Conservation (phyloP, 1,140 invertebrate species). For the Orius laevigatus region DNA sequence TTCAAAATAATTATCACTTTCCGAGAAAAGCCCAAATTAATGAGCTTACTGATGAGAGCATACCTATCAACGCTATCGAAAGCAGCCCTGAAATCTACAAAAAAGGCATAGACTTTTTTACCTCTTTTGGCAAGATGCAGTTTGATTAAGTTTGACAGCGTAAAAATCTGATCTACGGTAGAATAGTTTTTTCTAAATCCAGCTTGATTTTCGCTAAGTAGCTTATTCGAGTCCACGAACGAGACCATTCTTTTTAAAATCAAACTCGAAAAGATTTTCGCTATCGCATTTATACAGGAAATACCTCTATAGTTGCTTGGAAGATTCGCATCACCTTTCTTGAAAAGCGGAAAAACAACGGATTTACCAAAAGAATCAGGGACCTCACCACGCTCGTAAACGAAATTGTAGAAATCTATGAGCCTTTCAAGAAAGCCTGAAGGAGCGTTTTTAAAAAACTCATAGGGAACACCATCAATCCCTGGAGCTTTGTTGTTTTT, state of each 20-base stretch:
- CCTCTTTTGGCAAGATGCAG: slow-evolving; percentile 1
- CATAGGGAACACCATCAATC: slow-evolving; percentile 9
- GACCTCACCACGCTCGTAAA: not conserved
- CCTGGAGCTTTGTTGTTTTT: slow-evolving; percentile 12
- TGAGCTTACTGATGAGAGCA: not conserved
- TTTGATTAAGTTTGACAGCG: slow-evolving; percentile 6
- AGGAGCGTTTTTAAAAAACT: slow-evolving; percentile 10
- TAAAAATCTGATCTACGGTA: slow-evolving; percentile 20
- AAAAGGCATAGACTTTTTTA: too few species aligned
- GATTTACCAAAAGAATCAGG: slow-evolving; percentile 3
- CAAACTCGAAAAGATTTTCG: slow-evolving; percentile 21
- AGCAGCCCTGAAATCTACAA: too few species aligned
- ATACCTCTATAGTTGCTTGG: slow-evolving; percentile 22
- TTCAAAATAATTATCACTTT: slow-evolving; percentile 8
- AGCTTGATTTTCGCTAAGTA: slow-evolving; percentile 19
- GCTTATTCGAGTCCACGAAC: slow-evolving; percentile 16
- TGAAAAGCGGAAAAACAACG: slow-evolving; percentile 11
- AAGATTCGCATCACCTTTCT: slow-evolving; percentile 17
- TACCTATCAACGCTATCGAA: too few species aligned
- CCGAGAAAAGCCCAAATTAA: not conserved
- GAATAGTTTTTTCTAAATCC: slow-evolving; percentile 20
- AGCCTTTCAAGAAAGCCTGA: slow-evolving; percentile 3
- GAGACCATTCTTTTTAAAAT: slow-evolving; percentile 16
- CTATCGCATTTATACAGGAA: slow-evolving; percentile 18
- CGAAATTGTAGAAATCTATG: not conserved